Conservation (phyloP, 1,140 invertebrate genomes). For the Trichonephila clavata region DNA sequence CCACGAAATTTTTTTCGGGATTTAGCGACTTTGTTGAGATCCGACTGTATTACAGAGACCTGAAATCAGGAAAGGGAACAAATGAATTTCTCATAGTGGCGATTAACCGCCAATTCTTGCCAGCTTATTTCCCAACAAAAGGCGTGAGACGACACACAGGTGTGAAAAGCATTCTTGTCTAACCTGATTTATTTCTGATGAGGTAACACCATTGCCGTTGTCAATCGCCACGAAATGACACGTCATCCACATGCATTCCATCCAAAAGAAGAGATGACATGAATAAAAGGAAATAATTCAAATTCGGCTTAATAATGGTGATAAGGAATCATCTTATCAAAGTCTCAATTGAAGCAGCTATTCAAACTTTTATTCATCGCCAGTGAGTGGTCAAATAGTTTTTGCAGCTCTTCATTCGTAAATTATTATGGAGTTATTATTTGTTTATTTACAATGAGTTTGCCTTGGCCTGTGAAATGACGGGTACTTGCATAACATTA, state of each 20-base stretch:
- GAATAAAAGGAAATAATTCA: slow-evolving; percentile 24
- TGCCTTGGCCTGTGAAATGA: too few relatives aligned
- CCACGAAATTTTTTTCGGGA: too few relatives aligned
- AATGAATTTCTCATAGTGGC: background rate
- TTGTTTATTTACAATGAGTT: too few relatives aligned
- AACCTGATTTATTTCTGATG: background rate
- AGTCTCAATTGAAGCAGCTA: background rate
- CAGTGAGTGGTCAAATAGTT: background rate
- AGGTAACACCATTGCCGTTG: background rate
- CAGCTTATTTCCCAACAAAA: background rate
- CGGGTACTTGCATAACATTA: too few relatives aligned
- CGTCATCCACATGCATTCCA: background rate
- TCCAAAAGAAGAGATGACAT: background rate
- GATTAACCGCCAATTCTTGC: background rate
- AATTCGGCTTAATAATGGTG: background rate
- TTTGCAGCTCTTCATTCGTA: background rate
- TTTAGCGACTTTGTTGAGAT: too few relatives aligned
- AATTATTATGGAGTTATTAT: too few relatives aligned
- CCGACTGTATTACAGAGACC: too few relatives aligned
- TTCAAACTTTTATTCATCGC: background rate
- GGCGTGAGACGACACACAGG: background rate
- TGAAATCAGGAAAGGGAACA: background rate
- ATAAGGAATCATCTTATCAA: background rate
- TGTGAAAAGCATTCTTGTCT: background rate
- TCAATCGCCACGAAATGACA: background rate